These are phyloP conservation scores for Hypsibius dujardini DNA, from an alignment of 1,140 invertebrate genomes.

Conservation along the genomic window DNA sequence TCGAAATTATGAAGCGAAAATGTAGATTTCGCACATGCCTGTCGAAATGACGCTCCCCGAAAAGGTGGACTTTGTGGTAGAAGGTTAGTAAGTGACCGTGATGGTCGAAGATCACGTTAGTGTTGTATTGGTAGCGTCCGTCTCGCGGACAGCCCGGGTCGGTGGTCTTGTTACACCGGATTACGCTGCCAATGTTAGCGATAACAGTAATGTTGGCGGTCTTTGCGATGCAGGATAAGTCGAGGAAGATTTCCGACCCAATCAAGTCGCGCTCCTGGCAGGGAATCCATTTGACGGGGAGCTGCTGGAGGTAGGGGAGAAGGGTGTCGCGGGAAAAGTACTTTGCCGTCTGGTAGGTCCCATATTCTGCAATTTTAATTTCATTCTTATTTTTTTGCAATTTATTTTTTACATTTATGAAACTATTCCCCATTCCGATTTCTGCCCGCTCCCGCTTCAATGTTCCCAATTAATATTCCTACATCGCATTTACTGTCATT, in stretches of 20 bases:
- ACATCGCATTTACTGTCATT: too few relatives aligned
- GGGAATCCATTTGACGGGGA: neutral
- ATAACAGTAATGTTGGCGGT: neutral
- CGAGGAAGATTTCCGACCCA: neutral
- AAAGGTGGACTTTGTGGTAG: constrained; percentile 58
- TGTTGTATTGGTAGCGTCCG: constrained; percentile 45
- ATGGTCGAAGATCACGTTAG: constrained; percentile 52
- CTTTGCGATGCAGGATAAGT: neutral
- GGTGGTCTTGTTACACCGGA: neutral
- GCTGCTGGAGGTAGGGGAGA: neutral
- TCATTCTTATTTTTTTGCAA: too few relatives aligned
- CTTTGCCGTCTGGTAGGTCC: neutral
- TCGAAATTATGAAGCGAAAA: too few relatives aligned
- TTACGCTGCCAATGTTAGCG: neutral
- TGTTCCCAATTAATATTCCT: too few relatives aligned
- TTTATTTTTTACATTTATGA: too few relatives aligned
- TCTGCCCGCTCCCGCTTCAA: too few relatives aligned
- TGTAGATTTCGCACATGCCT: too few relatives aligned
- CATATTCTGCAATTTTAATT: neutral
- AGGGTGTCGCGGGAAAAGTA: neutral
- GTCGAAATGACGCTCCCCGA: constrained; percentile 33
- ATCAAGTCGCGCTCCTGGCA: neutral
- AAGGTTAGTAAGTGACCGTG: constrained; percentile 41
- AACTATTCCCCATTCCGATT: too few relatives aligned
- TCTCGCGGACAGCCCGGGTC: constrained; percentile 28